Conservation (phyloP, 2,888 invertebrate genomes). For the Calephelis perditalis region DNA sequence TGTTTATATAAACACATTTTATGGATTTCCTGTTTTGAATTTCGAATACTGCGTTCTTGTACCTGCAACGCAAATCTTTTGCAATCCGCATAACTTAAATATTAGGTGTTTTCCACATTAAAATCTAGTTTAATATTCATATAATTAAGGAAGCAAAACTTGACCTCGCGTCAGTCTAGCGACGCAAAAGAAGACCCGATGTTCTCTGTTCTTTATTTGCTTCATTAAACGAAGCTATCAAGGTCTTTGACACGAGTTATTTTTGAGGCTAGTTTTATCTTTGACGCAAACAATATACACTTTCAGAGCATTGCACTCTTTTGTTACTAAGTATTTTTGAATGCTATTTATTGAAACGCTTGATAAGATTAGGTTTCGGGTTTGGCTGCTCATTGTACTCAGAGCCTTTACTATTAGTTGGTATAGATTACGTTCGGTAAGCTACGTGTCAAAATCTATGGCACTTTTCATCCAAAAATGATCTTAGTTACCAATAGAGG, state of each 20-base stretch:
- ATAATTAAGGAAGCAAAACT: slow-evolving; percentile 33
- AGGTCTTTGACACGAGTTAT: slow-evolving; percentile 67
- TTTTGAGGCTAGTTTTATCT: slow-evolving; percentile 52
- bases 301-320: slow-evolving; percentile 31
- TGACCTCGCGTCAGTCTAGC: slow-evolving; percentile 33
- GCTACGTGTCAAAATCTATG: too few relatives aligned
- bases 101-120: too few relatives aligned
- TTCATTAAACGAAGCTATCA: slow-evolving; percentile 60
- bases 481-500: too few relatives aligned
- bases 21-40: too few relatives aligned
- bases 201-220: slow-evolving; percentile 44
- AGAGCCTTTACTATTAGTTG: too few relatives aligned
- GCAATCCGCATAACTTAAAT: too few relatives aligned
- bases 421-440: too few relatives aligned
- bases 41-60: too few relatives aligned
- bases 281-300: slow-evolving; percentile 39
- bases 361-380: neutral
- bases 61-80: too few relatives aligned
- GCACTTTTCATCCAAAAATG: too few relatives aligned
- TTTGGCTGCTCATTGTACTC: too few relatives aligned
- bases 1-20: too few relatives aligned
- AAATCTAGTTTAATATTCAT: slow-evolving; percentile 18
- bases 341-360: slow-evolving; percentile 1
- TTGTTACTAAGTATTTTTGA: slow-evolving; percentile 16
- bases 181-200: slow-evolving; percentile 32